phyloP scores from a whole-genome alignment of 1,140 invertebrate species.

The Littorina saxatilis region DNA sequence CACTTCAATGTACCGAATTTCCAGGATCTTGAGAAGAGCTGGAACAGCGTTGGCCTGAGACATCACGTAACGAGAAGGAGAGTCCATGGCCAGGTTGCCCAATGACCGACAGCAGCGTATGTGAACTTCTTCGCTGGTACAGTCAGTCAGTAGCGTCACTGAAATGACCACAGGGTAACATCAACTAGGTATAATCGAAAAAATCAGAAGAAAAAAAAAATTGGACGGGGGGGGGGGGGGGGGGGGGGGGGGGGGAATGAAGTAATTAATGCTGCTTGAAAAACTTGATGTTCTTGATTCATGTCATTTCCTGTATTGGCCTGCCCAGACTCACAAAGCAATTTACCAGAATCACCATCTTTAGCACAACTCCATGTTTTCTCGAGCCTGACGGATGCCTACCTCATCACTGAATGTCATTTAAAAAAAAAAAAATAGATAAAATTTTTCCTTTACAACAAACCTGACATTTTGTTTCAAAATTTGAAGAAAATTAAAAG shows the following conservation, averaged over 20 bases:
- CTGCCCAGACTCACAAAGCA: too few species aligned
- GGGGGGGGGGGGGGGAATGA: background rate
- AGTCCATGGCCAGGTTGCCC: constrained; percentile 27
- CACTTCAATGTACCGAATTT: constrained; percentile 13
- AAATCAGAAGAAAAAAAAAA: background rate
- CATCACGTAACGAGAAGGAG: background rate
- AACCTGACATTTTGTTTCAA: too few species aligned
- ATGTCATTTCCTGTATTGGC: too few species aligned
- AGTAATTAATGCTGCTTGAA: background rate
- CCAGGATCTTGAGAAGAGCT: background rate
- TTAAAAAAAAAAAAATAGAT: background rate
- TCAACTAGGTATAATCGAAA: too few species aligned
- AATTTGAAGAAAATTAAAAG: too few species aligned
- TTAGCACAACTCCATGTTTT: too few species aligned
- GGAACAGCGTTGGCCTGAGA: background rate
- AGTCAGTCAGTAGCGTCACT: constrained; percentile 11
- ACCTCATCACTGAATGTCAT: too few species aligned
- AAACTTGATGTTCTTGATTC: too few species aligned
- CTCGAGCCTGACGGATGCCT: too few species aligned
- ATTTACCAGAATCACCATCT: too few species aligned
- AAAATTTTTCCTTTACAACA: too few species aligned
- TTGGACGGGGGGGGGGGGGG: background rate
- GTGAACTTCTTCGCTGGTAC: constrained; percentile 12
- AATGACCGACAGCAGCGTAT: constrained; percentile 29
- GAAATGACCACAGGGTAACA: too few species aligned